phyloP scores from a whole-genome alignment of 2,797 vertebrate genomes.

The Chelidonichthys spinosus region DNA sequence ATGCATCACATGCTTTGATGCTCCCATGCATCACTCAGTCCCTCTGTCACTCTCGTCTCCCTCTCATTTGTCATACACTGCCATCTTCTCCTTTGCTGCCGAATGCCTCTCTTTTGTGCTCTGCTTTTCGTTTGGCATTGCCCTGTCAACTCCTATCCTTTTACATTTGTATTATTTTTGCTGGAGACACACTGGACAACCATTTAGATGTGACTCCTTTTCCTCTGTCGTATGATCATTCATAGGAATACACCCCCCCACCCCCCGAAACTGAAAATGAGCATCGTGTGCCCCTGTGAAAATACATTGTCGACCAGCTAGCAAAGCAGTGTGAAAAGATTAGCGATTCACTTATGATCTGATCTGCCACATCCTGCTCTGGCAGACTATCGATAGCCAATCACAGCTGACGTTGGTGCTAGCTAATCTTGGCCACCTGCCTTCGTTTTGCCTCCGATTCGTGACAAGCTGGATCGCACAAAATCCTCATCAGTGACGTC shows the following conservation, averaged over 20 bases:
- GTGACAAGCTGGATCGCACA: not conserved
- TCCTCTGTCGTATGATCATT: not conserved
- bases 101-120: not conserved
- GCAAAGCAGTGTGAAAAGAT: not conserved
- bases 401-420: not conserved
- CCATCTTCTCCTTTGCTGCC: not conserved
- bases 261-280: too few species aligned
- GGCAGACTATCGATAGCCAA: not conserved
- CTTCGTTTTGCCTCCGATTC: not conserved
- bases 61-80: constrained; percentile 10
- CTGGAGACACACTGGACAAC: not conserved
- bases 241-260: not conserved
- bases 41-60: not conserved
- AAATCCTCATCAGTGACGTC: constrained; percentile 21
- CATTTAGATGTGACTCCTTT: not conserved
- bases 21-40: not conserved
- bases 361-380: not conserved
- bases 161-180: constrained; percentile 1
- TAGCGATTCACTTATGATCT: not conserved
- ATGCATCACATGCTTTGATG: not conserved
- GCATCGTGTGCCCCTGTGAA: too few species aligned
- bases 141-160: not conserved
- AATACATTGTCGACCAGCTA: too few species aligned
- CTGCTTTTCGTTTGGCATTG: not conserved
- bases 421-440: not conserved